These are phyloP conservation scores for Dugesia japonica DNA, from an alignment of 2,888 invertebrate genomes.

Conservation along the genomic window DNA sequence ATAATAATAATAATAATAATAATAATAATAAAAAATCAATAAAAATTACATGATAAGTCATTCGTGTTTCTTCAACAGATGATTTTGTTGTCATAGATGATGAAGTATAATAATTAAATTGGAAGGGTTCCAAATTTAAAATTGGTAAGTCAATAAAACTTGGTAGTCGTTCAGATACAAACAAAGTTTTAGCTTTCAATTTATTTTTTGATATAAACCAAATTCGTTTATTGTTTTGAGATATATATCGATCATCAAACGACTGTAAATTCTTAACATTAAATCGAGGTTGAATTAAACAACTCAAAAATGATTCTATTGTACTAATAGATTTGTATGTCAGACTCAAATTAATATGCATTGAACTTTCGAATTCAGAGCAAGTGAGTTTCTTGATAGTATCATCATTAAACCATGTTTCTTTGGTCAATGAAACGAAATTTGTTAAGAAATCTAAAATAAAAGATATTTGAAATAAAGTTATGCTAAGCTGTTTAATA, in stretches of 20 bases:
- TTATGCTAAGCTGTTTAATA: too few species aligned
- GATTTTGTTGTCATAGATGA: neutral
- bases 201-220: constrained; percentile 3
- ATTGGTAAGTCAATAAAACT: neutral
- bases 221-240: neutral
- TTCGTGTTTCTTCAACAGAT: neutral
- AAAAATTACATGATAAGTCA: too few species aligned
- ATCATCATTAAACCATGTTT: neutral
- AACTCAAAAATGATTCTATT: neutral
- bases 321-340: neutral
- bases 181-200: neutral
- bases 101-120: neutral
- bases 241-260: neutral
- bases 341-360: neutral
- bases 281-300: neutral
- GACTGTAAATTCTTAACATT: neutral
- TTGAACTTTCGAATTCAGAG: neutral
- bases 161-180: neutral
- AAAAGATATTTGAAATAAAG: too few species aligned
- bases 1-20: too few species aligned
- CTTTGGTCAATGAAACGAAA: neutral
- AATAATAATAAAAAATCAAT: too few species aligned
- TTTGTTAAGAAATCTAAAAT: neutral
- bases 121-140: neutral
- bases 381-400: neutral